Evolutionary conservation across 2,888 invertebrate genomes (phyloP).

Genomic region (Germaria angustata): DNA sequence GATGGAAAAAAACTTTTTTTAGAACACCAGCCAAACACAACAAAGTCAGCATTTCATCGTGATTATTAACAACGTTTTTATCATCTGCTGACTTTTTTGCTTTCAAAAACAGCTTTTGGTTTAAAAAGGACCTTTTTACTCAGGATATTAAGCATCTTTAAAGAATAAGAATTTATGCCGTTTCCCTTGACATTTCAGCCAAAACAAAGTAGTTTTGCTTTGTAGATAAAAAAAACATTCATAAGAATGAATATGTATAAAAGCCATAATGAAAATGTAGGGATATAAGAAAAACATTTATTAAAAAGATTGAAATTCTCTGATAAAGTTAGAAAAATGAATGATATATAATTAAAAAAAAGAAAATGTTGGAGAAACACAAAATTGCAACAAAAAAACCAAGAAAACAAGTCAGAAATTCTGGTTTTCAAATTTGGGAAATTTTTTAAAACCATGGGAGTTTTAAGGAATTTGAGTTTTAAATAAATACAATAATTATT

Average conservation of each 20-base stretch:
- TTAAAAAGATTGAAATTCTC: not conserved
- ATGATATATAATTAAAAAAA: too few species aligned
- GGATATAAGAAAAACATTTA: not conserved
- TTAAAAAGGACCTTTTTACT: constrained; percentile 1
- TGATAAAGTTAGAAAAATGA: too few species aligned
- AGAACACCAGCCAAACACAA: not conserved
- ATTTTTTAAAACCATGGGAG: too few species aligned
- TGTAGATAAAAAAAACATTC: not conserved
- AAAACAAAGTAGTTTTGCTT: constrained; percentile 1
- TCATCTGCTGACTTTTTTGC: not conserved
- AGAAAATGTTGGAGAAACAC: too few species aligned
- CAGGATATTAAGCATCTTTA: constrained; percentile 12
- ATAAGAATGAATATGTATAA: not conserved
- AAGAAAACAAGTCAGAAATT: too few species aligned
- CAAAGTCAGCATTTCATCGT: constrained; percentile 32
- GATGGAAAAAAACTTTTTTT: not conserved
- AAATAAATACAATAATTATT: too few species aligned
- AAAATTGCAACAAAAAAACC: too few species aligned
- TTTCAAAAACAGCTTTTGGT: constrained; percentile 35
- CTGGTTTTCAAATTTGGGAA: too few species aligned
- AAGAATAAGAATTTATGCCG: constrained; percentile 40
- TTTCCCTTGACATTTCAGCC: constrained; percentile 52
- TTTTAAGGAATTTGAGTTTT: too few species aligned
- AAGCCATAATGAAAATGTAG: constrained; percentile 1
- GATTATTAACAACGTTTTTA: not conserved